phyloP scores from a whole-genome alignment of 2,888 invertebrate species.

The Cerceris ruficornis region DNA sequence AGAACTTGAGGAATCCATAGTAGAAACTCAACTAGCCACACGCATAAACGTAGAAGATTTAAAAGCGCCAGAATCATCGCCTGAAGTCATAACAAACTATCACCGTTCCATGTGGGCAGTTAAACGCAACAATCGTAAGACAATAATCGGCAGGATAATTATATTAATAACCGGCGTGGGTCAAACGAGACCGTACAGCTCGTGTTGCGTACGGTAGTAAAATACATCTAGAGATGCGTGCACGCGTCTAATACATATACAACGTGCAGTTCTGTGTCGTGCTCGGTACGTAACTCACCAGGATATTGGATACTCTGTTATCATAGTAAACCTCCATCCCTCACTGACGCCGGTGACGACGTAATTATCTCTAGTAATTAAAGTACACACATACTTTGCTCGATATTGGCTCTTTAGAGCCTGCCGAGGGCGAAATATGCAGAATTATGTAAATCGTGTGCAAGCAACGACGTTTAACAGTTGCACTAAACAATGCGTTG shows the following conservation, averaged over 20 bases:
- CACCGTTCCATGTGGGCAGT: slow-evolving; percentile 16
- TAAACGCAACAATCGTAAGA: slow-evolving; percentile 53
- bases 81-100: slow-evolving; percentile 2
- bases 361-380: slow-evolving; percentile 71
- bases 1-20: not conserved
- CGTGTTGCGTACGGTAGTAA: slow-evolving; percentile 38
- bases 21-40: not conserved
- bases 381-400: slow-evolving; percentile 66
- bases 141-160: slow-evolving; percentile 58
- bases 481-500: slow-evolving; percentile 15
- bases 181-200: slow-evolving; percentile 42
- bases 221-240: slow-evolving; percentile 33
- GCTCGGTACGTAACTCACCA: slow-evolving; percentile 61
- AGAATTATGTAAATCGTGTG: slow-evolving; percentile 62
- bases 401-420: slow-evolving; percentile 64
- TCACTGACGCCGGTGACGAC: slow-evolving; percentile 63
- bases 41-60: too few relatives aligned
- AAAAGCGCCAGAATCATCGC: too few relatives aligned
- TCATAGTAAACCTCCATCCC: slow-evolving; percentile 69
- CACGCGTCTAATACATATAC: slow-evolving; percentile 33
- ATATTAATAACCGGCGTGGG: slow-evolving; percentile 61
- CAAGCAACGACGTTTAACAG: slow-evolving; percentile 44
- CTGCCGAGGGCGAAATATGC: slow-evolving; percentile 32
- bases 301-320: slow-evolving; percentile 70
- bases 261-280: slow-evolving; percentile 30